phyloP scores from a whole-genome alignment of 2,888 invertebrate species.

The Drosophila nr. perissopoda region DNA sequence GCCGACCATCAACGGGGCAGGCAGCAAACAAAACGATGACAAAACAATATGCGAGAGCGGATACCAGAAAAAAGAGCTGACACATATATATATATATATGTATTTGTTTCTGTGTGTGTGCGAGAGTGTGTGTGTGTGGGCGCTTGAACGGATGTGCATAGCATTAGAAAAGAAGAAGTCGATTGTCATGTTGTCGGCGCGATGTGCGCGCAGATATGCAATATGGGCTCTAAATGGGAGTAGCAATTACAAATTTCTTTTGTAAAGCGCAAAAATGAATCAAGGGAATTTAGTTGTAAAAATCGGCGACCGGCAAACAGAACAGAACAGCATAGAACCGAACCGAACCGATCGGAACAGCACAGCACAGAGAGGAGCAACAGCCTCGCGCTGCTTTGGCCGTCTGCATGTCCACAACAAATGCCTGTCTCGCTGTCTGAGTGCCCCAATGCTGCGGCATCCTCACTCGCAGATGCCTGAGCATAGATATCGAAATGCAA shows the following conservation, averaged over 20 bases:
- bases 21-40: slow-evolving; percentile 70
- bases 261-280: slow-evolving; percentile 67
- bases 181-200: slow-evolving; percentile 41
- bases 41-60: slow-evolving; percentile 64
- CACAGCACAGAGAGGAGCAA: slow-evolving; percentile 6
- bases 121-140: slow-evolving; percentile 28
- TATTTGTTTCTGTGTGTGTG: background rate
- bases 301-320: slow-evolving; percentile 42
- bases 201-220: slow-evolving; percentile 53
- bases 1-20: slow-evolving; percentile 45
- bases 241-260: slow-evolving; percentile 78
- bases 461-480: slow-evolving; percentile 80
- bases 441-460: slow-evolving; percentile 58
- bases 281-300: slow-evolving; percentile 74
- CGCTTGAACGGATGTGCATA: slow-evolving; percentile 41
- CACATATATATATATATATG: slow-evolving; percentile 13
- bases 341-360: background rate
- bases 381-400: slow-evolving; percentile 5
- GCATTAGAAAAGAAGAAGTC: slow-evolving; percentile 37
- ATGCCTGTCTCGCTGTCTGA: slow-evolving; percentile 48
- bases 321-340: background rate
- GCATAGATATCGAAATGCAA: slow-evolving; percentile 84
- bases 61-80: slow-evolving; percentile 40
- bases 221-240: slow-evolving; percentile 71
- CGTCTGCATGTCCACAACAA: slow-evolving; percentile 41